Percentiles rank a stretch among this genome's conserved stretches.
These are phyloP conservation scores for Cosmopolites sordidus DNA, from an alignment of 2,888 invertebrate species.

Conservation along the genomic window DNA sequence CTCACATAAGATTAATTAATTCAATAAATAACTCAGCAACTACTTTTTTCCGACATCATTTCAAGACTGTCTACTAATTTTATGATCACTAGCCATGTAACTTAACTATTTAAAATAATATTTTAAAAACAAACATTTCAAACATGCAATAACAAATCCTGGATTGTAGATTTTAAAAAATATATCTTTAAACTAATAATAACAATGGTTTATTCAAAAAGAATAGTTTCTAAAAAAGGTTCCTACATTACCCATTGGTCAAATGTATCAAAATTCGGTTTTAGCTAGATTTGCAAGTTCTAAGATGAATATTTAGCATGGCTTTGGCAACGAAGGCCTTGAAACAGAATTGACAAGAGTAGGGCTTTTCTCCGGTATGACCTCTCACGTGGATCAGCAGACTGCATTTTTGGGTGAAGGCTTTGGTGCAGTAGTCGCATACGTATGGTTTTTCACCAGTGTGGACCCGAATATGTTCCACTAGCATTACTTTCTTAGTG, in stretches of 20 bases:
- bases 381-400: conserved; percentile 62
- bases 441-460: conserved; percentile 46
- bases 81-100: not conserved
- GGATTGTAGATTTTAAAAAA: too few species aligned
- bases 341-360: conserved; percentile 56
- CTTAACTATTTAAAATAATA: too few species aligned
- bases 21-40: too few species aligned
- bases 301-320: conserved; percentile 59
- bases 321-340: conserved; percentile 62
- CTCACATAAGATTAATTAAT: too few species aligned
- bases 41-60: too few species aligned
- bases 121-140: too few species aligned
- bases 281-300: conserved; percentile 45
- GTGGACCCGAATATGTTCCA: conserved; percentile 45
- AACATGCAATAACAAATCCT: too few species aligned
- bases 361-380: conserved; percentile 60
- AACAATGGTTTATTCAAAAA: too few species aligned
- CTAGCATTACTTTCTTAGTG: conserved; percentile 45
- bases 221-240: too few species aligned
- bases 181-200: too few species aligned
- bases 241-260: too few species aligned
- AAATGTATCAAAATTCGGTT: conserved; percentile 16
- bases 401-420: conserved; percentile 61
- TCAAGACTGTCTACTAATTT: too few species aligned
- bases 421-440: conserved; percentile 60